phyloP scores from a whole-genome alignment of 2,113 vertebrate genomes.

The Zapornia atra region DNA sequence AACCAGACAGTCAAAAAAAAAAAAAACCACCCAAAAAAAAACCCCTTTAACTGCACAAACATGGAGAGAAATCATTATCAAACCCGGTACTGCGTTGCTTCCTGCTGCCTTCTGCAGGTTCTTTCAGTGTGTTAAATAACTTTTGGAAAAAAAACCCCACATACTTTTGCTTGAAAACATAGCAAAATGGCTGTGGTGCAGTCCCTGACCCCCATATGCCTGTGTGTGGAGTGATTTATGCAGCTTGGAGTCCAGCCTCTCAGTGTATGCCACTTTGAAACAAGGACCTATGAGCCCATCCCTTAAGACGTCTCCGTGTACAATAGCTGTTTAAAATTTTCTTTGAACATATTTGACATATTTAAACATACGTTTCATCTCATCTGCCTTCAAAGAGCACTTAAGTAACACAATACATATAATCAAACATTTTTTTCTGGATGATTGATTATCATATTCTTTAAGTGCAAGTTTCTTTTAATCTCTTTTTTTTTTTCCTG shows the following conservation, averaged over 20 bases:
- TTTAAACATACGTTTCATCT: constrained; percentile 1
- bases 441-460: constrained; percentile 1
- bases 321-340: constrained; percentile 10
- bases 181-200: not conserved
- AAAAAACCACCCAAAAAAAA: not conserved
- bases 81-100: not conserved
- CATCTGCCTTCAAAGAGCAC: constrained; percentile 24
- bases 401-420: constrained; percentile 27
- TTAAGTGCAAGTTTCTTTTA: constrained; percentile 31
- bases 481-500: not conserved
- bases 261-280: not conserved
- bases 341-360: not conserved
- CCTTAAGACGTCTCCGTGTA: not conserved
- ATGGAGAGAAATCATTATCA: not conserved
- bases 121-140: not conserved
- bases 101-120: not conserved
- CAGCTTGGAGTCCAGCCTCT: not conserved
- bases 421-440: constrained; percentile 9
- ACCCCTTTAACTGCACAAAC: not conserved
- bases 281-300: not conserved
- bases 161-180: not conserved
- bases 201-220: not conserved
- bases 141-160: not conserved
- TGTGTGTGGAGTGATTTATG: not conserved
- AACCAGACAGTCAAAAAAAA: not conserved